These are phyloP conservation scores for Agrenia bidenticulata DNA, from an alignment of 2,888 invertebrate genomes.

Conservation along the genomic window DNA sequence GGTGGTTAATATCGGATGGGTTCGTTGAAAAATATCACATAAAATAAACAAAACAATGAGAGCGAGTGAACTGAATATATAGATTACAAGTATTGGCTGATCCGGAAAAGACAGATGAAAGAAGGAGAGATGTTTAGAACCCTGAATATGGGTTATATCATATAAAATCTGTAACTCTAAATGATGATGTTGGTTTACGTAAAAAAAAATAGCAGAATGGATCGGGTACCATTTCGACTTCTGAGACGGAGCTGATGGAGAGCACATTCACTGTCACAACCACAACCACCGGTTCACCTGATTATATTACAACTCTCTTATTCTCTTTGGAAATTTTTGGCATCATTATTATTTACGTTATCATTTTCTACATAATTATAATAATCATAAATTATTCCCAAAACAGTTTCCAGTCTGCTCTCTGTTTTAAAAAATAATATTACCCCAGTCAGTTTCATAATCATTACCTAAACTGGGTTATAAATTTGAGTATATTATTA, in stretches of 20 bases:
- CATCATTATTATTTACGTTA: neutral
- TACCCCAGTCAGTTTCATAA: neutral
- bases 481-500: too few relatives aligned
- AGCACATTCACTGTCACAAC: constrained; percentile 64
- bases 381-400: too few relatives aligned
- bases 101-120: constrained; percentile 51
- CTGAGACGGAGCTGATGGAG: constrained; percentile 64
- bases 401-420: constrained; percentile 19
- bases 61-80: constrained; percentile 10
- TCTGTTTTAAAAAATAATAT: too few relatives aligned
- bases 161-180: neutral
- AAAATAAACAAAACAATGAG: constrained; percentile 7
- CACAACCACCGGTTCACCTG: constrained; percentile 62
- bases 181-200: neutral
- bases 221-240: constrained; percentile 62
- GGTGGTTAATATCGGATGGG: too few relatives aligned
- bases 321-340: constrained; percentile 24
- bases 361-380: too few relatives aligned
- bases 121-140: constrained; percentile 43
- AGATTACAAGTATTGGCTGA: constrained; percentile 14
- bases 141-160: constrained; percentile 3
- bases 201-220: constrained; percentile 23
- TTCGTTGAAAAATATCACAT: neutral
- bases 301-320: constrained; percentile 32
- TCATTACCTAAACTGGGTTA: too few relatives aligned